A percentile compares a stretch with the other conserved stretches of the same genome.
These are phyloP conservation scores for Plutomurus gul DNA, from an alignment of 1,140 invertebrate species.

Conservation along the genomic window DNA sequence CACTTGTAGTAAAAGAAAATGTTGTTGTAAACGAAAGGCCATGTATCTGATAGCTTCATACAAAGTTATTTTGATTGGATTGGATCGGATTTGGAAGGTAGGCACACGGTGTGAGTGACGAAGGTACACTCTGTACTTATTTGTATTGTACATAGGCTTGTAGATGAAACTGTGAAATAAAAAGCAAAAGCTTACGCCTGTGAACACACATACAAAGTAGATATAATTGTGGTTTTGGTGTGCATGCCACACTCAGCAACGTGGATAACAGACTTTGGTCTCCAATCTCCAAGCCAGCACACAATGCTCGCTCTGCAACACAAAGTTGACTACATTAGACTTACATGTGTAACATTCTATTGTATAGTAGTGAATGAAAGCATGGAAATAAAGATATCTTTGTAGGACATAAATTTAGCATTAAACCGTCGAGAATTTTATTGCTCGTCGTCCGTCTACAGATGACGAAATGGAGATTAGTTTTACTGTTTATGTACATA, in stretches of 20 bases:
- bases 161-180: too few species aligned
- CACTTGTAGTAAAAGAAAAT: constrained; percentile 17
- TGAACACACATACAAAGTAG: too few species aligned
- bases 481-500: constrained; percentile 6
- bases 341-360: background rate
- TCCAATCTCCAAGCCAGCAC: too few species aligned
- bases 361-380: background rate
- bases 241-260: too few species aligned
- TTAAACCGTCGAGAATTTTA: constrained; percentile 30
- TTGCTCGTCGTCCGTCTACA: background rate
- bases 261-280: too few species aligned
- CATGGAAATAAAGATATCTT: constrained; percentile 20
- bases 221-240: too few species aligned
- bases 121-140: too few species aligned
- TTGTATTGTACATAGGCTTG: too few species aligned
- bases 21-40: constrained; percentile 6
- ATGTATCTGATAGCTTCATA: background rate
- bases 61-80: constrained; percentile 25
- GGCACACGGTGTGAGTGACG: background rate
- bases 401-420: constrained; percentile 30
- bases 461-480: constrained; percentile 36
- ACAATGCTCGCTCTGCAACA: background rate
- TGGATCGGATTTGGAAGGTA: background rate
- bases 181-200: too few species aligned
- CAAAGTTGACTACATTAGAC: background rate